A percentile compares a stretch with the other conserved stretches of the same genome.
phyloP scores from a whole-genome alignment of 92 coral and sea anemone genomes.

The Epizoanthus rinbou region DNA sequence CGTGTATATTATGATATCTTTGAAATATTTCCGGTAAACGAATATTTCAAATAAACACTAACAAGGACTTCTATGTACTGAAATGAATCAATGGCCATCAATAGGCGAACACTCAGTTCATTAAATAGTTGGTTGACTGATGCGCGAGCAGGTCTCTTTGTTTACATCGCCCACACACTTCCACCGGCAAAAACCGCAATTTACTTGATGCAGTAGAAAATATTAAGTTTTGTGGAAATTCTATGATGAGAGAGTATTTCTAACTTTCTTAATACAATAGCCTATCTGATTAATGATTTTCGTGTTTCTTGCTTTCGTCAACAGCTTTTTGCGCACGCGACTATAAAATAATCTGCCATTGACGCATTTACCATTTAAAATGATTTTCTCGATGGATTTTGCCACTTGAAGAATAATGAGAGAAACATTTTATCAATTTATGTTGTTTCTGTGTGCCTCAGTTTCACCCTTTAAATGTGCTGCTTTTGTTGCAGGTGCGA shows the following conservation, averaged over 20 bases:
- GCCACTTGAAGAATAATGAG: background rate
- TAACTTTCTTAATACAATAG: no score
- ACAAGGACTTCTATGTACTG: no score
- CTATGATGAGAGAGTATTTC: no score
- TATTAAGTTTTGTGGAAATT: background rate
- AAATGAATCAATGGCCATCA: no score
- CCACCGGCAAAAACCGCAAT: slow-evolving; percentile 11
- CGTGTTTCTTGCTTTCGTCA: background rate
- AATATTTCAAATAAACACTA: background rate
- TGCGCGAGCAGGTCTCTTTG: background rate
- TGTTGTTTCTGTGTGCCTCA: background rate
- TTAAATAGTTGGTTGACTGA: background rate
- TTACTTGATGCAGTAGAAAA: background rate
- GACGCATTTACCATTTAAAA: background rate
- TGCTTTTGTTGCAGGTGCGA: background rate
- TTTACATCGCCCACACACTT: background rate
- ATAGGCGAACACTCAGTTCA: no score
- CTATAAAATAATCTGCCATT: background rate
- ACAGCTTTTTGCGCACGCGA: background rate
- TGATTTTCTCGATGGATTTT: background rate
- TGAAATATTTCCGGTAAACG: no score
- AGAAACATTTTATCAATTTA: background rate
- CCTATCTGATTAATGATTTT: background rate
- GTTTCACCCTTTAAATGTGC: background rate
- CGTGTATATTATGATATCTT: no score